These are phyloP conservation scores for Apolygus lucorum DNA, from an alignment of 1,140 invertebrate species.

Conservation along the genomic window DNA sequence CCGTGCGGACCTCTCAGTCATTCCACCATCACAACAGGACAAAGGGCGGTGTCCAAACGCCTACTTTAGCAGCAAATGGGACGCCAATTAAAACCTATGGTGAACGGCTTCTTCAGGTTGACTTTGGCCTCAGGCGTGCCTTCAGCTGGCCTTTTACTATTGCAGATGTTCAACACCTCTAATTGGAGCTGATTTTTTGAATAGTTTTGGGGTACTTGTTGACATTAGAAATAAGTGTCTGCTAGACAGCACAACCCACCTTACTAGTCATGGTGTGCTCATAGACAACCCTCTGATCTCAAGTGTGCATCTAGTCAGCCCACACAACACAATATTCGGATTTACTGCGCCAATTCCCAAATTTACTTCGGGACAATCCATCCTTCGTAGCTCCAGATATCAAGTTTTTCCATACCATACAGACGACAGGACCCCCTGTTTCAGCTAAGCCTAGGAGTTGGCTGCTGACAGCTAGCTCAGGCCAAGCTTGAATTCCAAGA, in stretches of 20 bases:
- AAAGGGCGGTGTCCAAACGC: no score
- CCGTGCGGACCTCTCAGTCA: no score
- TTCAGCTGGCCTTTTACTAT: not conserved
- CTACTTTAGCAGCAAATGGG: constrained; percentile 32
- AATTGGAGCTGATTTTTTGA: no score
- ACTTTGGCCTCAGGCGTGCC: constrained; percentile 28
- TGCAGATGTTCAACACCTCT: not conserved
- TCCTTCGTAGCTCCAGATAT: not conserved
- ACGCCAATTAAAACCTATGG: constrained; percentile 38
- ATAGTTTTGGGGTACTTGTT: not conserved
- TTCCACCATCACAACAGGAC: no score
- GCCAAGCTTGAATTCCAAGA: constrained; percentile 34
- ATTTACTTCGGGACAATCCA: not conserved
- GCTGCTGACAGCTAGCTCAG: constrained; percentile 31
- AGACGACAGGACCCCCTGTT: constrained; percentile 38
- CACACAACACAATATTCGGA: not conserved
- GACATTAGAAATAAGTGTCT: not conserved
- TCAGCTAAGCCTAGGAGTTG: constrained; percentile 35
- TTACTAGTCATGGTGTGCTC: not conserved
- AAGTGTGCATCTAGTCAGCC: not conserved
- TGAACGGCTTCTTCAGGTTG: constrained; percentile 32
- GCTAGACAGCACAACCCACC: not conserved
- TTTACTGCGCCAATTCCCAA: not conserved
- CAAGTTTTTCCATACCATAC: constrained; percentile 23
- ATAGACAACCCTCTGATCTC: not conserved